These are phyloP conservation scores for Cossypha dichroa DNA, from an alignment of 2,797 vertebrate species.

Conservation along the genomic window DNA sequence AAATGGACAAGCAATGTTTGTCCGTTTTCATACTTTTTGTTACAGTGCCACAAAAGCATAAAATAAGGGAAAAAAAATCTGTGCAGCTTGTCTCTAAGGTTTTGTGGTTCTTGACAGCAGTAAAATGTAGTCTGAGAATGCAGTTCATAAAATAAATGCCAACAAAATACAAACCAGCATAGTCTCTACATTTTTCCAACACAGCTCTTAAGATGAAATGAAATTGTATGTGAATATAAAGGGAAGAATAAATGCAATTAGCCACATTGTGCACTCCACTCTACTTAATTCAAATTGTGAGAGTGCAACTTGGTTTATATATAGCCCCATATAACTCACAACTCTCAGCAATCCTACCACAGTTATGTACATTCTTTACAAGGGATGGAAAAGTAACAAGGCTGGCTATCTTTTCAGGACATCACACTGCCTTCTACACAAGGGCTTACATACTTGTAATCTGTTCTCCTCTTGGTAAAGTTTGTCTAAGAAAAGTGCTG, in stretches of 20 bases:
- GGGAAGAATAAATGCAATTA: constrained; percentile 10
- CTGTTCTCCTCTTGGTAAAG: constrained; percentile 7
- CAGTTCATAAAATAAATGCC: constrained; percentile 58
- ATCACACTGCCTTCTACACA: neutral
- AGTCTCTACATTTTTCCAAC: constrained; percentile 28
- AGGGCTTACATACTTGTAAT: neutral
- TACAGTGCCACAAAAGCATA: constrained; percentile 16
- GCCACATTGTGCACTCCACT: neutral
- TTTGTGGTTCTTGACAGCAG: constrained; percentile 37
- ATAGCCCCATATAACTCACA: neutral
- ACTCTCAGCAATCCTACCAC: neutral
- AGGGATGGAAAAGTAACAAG: neutral
- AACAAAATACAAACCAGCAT: constrained; percentile 47
- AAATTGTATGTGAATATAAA: constrained; percentile 28
- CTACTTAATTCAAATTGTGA: neutral
- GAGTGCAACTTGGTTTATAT: constrained; percentile 30
- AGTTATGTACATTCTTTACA: neutral
- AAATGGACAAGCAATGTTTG: neutral
- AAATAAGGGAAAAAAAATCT: constrained; percentile 4
- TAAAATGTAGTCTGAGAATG: constrained; percentile 33
- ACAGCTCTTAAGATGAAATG: constrained; percentile 35
- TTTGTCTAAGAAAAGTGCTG: neutral
- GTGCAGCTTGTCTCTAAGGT: neutral
- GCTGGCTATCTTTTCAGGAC: constrained; percentile 20
- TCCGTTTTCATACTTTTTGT: constrained; percentile 36